These are phyloP conservation scores for Chlorospingus semifuscus DNA, from an alignment of 2,797 vertebrate species.

Conservation along the genomic window DNA sequence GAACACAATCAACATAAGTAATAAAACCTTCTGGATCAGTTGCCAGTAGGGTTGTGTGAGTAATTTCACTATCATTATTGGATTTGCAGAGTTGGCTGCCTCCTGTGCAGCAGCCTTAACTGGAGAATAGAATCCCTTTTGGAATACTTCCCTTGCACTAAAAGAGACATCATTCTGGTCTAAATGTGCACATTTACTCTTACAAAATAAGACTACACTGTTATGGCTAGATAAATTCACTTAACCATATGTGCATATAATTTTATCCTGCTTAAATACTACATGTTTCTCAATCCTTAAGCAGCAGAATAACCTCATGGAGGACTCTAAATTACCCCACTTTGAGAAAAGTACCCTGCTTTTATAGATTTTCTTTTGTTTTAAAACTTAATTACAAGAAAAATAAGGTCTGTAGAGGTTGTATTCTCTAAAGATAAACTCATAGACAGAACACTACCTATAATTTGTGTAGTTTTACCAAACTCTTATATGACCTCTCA, in stretches of 20 bases:
- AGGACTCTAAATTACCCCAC: neutral
- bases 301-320: neutral
- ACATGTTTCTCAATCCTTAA: neutral
- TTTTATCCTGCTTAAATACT: neutral
- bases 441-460: neutral
- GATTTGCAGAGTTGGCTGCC: neutral
- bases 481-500: neutral
- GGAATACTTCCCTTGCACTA: neutral
- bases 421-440: neutral
- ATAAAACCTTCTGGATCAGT: neutral
- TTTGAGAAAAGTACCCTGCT: neutral
- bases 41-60: neutral
- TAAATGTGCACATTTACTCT: slow-evolving; percentile 20
- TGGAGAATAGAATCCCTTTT: neutral
- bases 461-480: neutral
- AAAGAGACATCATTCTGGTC: neutral
- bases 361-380: neutral
- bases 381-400: neutral
- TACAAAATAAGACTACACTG: neutral
- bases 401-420: neutral
- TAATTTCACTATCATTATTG: neutral
- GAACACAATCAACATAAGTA: neutral
- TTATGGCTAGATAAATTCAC: slow-evolving; percentile 29
- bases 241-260: slow-evolving; percentile 43
- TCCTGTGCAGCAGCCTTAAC: neutral